phyloP scores from a whole-genome alignment of 2,888 invertebrate genomes.

The Campoletis raptor region DNA sequence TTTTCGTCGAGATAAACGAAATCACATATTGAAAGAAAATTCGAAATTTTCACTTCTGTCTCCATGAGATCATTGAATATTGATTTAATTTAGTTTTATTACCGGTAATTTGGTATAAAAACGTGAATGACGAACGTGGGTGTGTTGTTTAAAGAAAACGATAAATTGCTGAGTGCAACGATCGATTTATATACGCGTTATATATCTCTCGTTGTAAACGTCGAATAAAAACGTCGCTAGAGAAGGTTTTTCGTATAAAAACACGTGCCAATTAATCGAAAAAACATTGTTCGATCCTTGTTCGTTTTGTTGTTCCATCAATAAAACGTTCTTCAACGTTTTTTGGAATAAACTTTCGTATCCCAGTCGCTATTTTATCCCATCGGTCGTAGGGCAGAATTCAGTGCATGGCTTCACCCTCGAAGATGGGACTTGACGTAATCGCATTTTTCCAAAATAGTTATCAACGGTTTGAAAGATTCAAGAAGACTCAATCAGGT shows the following conservation, averaged over 20 bases:
- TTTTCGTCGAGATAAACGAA: not conserved
- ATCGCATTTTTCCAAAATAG: constrained; percentile 70
- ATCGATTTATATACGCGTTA: constrained; percentile 5
- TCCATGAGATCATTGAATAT: not conserved
- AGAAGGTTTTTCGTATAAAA: not conserved
- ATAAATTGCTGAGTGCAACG: constrained; percentile 3
- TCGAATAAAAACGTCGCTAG: not conserved
- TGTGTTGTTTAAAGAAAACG: not conserved
- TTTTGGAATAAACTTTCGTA: not conserved
- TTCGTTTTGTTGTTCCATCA: not conserved
- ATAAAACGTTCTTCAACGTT: constrained; percentile 10
- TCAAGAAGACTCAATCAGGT: constrained; percentile 79
- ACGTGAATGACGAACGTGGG: not conserved
- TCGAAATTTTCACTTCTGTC: not conserved
- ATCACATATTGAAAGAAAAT: not conserved
- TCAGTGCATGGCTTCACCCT: constrained; percentile 51
- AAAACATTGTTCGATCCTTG: not conserved
- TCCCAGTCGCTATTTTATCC: not conserved
- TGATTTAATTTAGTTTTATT: not conserved
- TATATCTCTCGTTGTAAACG: not conserved
- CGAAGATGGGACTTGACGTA: constrained; percentile 76
- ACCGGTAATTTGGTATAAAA: not conserved
- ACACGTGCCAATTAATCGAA: not conserved
- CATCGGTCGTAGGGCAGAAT: constrained; percentile 45
- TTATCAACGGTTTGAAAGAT: constrained; percentile 72